Evolutionary conservation across 2,888 invertebrate species (phyloP), one percentile per base, ranked within the genome.

Genomic region (Hemaris fuciformis): DNA sequence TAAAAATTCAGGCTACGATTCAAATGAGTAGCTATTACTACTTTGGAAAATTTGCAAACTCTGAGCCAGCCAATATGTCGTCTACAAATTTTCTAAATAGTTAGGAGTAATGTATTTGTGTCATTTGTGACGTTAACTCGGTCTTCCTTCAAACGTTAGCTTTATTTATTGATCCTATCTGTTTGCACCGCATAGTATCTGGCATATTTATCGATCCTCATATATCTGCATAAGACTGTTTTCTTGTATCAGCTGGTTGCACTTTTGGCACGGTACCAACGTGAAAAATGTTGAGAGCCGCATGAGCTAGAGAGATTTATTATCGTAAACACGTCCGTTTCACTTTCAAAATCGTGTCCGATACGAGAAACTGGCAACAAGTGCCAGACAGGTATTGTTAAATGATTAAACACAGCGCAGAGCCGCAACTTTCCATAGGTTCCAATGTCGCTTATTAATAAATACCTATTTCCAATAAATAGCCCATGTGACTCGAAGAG

Each of bases 321-420:
- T 80, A 83, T 76, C 73, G 71, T 77, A 75, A 80, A 79, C 80
- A 77, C 74, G 75, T 77, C 78, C 82, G 81, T 87, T 87, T 87
- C 87, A 85, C 88, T 87, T 85, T 86, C 85, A 71, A 77, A 83
- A 77, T 81, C 83, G 85, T 85, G 87, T 82, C 75, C 72, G 74
- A 75, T 81, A 77, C 81, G 81, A 82, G 85, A 86, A 84, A 84
- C 82, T 27, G 80, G 79, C 71, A 73, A 76, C 76, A 76, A 75
- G 79, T 81, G 76, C 81, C 77, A 80, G 84, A 80, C 82, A 72
- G 53, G 48, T 45, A 41, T 34, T 38, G 38, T 38, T 38, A 20
- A 60, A 38, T 53, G 53, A 53, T 53, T 41, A 60, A 60, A 60
- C 34, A 41, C 23, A 38, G 7, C 57, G 41, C 57, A 57, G 38